A percentile compares a stretch with the other conserved stretches of the same genome.
phyloP scores from a whole-genome alignment of 2,113 vertebrate species.

The Micronycteris hirsuta region DNA sequence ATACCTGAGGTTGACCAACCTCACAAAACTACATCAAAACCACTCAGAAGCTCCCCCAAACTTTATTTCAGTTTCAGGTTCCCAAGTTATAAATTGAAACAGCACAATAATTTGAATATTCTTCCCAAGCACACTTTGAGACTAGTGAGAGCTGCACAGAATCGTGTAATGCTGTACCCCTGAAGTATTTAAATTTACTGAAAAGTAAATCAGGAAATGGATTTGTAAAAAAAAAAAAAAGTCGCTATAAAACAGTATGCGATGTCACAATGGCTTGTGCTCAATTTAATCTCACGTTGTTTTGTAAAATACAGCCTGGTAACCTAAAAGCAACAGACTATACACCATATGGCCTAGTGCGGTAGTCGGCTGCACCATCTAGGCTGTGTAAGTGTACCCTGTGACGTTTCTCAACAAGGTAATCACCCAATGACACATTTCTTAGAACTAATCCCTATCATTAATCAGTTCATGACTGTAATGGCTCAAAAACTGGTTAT shows the following conservation, averaged over 20 bases:
- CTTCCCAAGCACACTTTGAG: background rate
- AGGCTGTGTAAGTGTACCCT: background rate
- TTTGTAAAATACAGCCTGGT: background rate
- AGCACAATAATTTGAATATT: constrained; percentile 12
- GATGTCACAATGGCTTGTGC: background rate
- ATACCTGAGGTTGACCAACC: background rate
- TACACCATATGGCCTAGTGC: background rate
- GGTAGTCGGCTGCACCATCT: background rate
- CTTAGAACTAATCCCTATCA: background rate
- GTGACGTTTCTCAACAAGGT: background rate
- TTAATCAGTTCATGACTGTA: background rate
- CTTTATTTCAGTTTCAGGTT: constrained; percentile 50
- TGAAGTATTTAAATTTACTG: background rate
- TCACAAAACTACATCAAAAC: background rate
- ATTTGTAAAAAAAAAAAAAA: background rate
- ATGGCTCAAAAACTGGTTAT: background rate
- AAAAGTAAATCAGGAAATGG: background rate
- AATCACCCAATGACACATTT: background rate
- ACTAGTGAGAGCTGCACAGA: background rate
- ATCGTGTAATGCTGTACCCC: background rate
- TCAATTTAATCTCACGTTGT: background rate
- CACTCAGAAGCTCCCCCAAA: background rate
- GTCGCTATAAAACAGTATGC: background rate
- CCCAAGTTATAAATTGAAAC: constrained; percentile 19
- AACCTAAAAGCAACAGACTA: background rate